phyloP scores from a whole-genome alignment of 2,888 invertebrate species.

The Chrysomela aeneicollis region DNA sequence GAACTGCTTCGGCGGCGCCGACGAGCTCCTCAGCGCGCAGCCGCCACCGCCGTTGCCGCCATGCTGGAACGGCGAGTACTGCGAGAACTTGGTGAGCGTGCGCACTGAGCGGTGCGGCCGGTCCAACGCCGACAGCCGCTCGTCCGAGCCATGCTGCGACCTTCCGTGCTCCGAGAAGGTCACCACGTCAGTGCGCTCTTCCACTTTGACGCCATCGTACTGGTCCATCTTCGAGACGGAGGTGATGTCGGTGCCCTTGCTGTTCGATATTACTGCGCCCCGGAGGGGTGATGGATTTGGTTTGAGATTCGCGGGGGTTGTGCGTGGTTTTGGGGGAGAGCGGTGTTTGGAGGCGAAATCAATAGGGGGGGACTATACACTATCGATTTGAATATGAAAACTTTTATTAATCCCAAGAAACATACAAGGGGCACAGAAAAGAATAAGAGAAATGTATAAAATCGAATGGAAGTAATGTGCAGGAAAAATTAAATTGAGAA shows the following conservation, averaged over 20 bases:
- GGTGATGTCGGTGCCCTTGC: slow-evolving; percentile 51
- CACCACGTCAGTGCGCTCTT: slow-evolving; percentile 47
- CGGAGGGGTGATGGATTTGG: background rate
- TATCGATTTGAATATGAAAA: too few relatives aligned
- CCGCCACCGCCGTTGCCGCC: slow-evolving; percentile 19
- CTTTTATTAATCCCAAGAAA: too few relatives aligned
- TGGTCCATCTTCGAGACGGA: slow-evolving; percentile 44
- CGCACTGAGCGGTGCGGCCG: slow-evolving; percentile 40
- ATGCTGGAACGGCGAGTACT: slow-evolving; percentile 44
- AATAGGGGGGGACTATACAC: too few relatives aligned
- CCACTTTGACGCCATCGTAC: slow-evolving; percentile 45
- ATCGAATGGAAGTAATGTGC: too few relatives aligned
- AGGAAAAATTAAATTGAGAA: too few relatives aligned
- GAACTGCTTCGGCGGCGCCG: slow-evolving; percentile 49
- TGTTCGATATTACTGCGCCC: slow-evolving; percentile 33
- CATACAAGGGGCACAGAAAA: too few relatives aligned
- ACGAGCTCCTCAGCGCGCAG: slow-evolving; percentile 41
- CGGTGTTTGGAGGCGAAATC: too few relatives aligned
- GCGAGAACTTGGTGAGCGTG: slow-evolving; percentile 44
- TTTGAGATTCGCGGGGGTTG: too few relatives aligned
- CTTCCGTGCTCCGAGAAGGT: slow-evolving; percentile 36
- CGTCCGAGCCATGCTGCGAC: slow-evolving; percentile 37
- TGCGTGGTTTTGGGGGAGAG: too few relatives aligned
- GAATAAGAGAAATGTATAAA: too few relatives aligned
- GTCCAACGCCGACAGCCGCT: slow-evolving; percentile 41